These are phyloP conservation scores for Bothrops jararaca DNA, from an alignment of 2,113 vertebrate species.

Conservation along the genomic window DNA sequence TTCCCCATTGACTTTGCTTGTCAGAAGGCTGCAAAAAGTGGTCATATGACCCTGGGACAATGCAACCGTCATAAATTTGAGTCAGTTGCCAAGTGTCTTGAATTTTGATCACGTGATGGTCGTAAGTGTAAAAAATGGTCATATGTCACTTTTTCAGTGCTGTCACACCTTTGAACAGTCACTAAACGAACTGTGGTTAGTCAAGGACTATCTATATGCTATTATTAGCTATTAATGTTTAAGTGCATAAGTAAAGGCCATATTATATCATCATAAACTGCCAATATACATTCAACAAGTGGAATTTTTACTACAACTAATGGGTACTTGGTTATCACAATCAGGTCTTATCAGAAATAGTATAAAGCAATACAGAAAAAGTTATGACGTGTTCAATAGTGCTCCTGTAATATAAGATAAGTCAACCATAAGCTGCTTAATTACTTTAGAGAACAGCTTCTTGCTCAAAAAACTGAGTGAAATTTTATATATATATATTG, in stretches of 20 bases:
- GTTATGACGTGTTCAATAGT: background rate
- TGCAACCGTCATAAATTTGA: background rate
- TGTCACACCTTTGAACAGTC: background rate
- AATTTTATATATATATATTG: background rate
- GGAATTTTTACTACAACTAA: rapidly evolving
- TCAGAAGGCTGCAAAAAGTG: background rate
- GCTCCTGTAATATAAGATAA: background rate
- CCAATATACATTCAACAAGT: background rate
- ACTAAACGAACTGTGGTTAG: background rate
- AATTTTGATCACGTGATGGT: background rate
- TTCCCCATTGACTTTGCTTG: background rate
- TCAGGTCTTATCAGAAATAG: background rate
- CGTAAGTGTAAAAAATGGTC: background rate
- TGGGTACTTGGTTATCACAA: background rate
- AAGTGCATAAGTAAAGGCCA: conserved; percentile 7
- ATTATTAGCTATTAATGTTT: conserved; percentile 35
- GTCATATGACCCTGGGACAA: background rate
- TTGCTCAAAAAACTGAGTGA: background rate
- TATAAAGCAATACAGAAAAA: background rate
- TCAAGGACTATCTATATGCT: background rate
- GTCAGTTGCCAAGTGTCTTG: background rate
- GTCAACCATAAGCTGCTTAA: background rate
- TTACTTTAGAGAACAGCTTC: background rate
- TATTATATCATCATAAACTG: too few relatives aligned
- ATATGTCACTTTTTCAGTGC: background rate